Evolutionary conservation across 2,797 vertebrate genomes (phyloP), one percentile per base, ranked within the genome.

Genomic region (Macropodus opercularis): DNA sequence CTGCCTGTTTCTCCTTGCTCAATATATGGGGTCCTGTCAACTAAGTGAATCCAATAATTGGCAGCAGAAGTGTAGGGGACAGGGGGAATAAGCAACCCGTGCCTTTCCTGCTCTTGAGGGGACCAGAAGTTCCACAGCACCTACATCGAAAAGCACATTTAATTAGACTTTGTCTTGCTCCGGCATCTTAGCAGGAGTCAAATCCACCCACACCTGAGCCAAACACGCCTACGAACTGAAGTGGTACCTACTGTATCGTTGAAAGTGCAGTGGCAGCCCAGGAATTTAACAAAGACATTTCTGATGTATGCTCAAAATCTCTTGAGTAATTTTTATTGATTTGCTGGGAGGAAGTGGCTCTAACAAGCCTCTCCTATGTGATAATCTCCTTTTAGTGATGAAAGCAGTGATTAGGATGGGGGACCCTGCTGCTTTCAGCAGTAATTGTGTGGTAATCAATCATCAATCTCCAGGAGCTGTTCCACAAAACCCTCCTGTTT

Each of bases 401-500:
- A 87, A 87, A 85, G 83, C 84, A 80, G 88, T 88, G 87, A 90
- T 91, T 89, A 90, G 81, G 70, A 71, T 78, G 84, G 75, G 78
- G 79, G 46, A 58, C 54, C 82, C 67, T 29, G 78, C 74, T 87
- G 88, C 83, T 89, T 82, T 84, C 78, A 80, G 67, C 75, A 67
- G 73, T 90, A 89, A 89, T 90, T 90, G 87, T 89, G 77, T 75
- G 63, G 75, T 77, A 87, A 91, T 90, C 89, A 89, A 89, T 90
- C 84, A 84, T 78, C 80, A 83, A 83, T 89, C 84, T 85, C 77
- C 54, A 74, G 80, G 82, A 85, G 79, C 82, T 69, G 47, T 51
- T 80, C 57, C 62, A 60, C 64, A 73, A 72, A 80, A 75, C 66
- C 32, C 61, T 79, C 47, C 69, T 66, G 65, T 73, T 75, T 39